phyloP scores from a whole-genome alignment of 92 coral and sea anemone species.

The Porites lobata region DNA sequence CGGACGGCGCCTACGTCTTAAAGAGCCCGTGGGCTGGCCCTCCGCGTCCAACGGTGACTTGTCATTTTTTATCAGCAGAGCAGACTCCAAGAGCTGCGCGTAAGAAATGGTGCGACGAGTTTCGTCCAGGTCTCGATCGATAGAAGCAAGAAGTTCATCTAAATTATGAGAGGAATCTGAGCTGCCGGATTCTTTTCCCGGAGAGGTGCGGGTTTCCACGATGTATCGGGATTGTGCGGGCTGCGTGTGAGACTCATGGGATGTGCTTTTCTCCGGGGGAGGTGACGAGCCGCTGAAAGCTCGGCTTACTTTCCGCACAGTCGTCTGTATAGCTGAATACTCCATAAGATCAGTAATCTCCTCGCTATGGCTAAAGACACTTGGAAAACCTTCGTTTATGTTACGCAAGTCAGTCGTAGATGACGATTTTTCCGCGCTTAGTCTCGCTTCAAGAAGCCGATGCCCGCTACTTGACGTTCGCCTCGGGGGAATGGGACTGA shows the following conservation, averaged over 20 bases:
- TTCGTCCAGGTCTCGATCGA: constrained; percentile 91
- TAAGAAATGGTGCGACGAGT: constrained; percentile 87
- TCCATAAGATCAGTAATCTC: constrained; percentile 72
- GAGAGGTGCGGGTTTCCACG: constrained; percentile 31
- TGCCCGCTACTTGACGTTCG: constrained; percentile 53
- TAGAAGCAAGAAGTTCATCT: constrained; percentile 85
- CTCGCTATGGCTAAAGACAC: constrained; percentile 46
- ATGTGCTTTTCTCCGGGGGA: constrained; percentile 20
- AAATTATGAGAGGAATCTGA: constrained; percentile 60
- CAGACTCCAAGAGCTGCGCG: constrained; percentile 89
- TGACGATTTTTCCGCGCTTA: constrained; percentile 54
- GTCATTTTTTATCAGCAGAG: constrained; percentile 70
- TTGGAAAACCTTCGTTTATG: constrained; percentile 36
- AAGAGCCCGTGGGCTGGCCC: constrained; percentile 15
- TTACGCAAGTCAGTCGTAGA: constrained; percentile 60
- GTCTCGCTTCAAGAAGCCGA: constrained; percentile 53
- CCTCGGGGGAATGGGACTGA: constrained; percentile 14
- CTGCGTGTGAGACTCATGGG: constrained; percentile 39
- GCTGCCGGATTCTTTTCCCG: constrained; percentile 36
- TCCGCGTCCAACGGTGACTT: background rate
- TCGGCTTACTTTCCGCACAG: constrained; percentile 83
- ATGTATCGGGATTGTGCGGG: constrained; percentile 28
- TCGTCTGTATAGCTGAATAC: constrained; percentile 81
- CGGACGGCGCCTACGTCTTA: constrained; percentile 27
- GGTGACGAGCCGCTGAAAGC: constrained; percentile 74